Base-by-base conservation (phyloP, 2,797 vertebrate species). In the Stomatorhinus walkeri region DNA sequence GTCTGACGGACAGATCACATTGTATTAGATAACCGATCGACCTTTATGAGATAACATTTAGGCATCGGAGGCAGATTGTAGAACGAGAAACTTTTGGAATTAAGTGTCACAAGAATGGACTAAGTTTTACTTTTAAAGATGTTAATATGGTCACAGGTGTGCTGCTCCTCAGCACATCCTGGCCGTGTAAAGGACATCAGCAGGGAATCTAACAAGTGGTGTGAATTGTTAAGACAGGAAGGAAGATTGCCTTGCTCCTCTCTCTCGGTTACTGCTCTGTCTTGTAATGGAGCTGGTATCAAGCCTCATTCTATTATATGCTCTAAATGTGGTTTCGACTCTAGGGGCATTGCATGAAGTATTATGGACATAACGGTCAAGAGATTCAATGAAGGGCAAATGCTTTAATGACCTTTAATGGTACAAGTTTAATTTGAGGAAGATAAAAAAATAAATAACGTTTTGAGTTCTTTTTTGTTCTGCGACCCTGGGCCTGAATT, bases 301-400 rank as follows among this genome's bases (percentile, higher is more conserved):
- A n/a, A 46, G 28, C n/a, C 22, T 16, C 16, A 83, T 36, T 68
- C 88, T n/a, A n/a, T 89, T 84, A 88, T 19, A 32, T 6, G 46
- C 81, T 19, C n/a, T 64, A 22, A 64, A 40, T 6, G 19, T 89
- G 22, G 46, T 68, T 85, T 64, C 0, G 14, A 52, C 22, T 16
- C 8, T 14, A 24, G 79, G 52, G 40, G 79, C 36, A 40, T 40
- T 19, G 51, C 52, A 88, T 22, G 52, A 46, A 43, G 46, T 40
- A 59, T 28, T 72, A 49, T 19, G 40, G 76, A 88, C 49, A 54
- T 22, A 84, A 19, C 61, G 22, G 24, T 84, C 32, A 56, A 88
- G 72, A 24, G 72, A 88, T n/a, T 40, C 49, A 68, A 48, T 49
- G 19, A 87, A 87, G 56, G 51, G 87, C 32, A 88, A 85, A 85